Base-by-base conservation (phyloP, 1,140 invertebrate genomes). In the Luehdorfia chinensis region DNA sequence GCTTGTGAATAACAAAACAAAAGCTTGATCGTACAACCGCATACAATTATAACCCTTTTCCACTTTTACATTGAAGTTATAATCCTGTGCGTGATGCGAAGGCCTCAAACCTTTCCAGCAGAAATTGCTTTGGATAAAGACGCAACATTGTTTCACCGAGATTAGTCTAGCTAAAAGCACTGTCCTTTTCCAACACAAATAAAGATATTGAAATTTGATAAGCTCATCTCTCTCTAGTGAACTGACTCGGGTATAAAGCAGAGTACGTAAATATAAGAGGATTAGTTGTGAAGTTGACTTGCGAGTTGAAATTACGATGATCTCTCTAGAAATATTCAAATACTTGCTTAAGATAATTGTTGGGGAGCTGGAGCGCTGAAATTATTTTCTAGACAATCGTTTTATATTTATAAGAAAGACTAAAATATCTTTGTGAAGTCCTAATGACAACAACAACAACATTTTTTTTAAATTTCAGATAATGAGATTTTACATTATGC, bases 121-220 rank as follows among this genome's bases (percentile, higher is more conserved):
- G 34, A 62, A 55, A 55, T 60, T 59, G 50, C 70, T 70, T 68
- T 60, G 62, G 48, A 70, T 73, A 73, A 63, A 77, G 68, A 59
- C 55, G 64, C 72, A 67, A 84, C 75, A 70, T 75, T 81, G 75
- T 84, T 78, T 54, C 62, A 66, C 75, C 72, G 61, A 74, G 73
- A 80, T 83, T 80, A 83, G 65, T 68, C 50, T 54, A 60, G 63
- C 53, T 67, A 54, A 59, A 59, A 68, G 62, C 66, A 73, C 64
- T 67, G 65, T 83, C 75, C 76, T 76, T 79, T 68, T 84, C 74
- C 64, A 64, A 67, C 67, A 57, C 68, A 68, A 77, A 77, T 84
- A 78, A 80, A 83, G 76, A 84, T 84, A 80, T 84, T 76, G 76
- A 72, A 80, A 80, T 77, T 74, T 69, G 78, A 83, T 83, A 80